Percentiles rank a stretch among this genome's conserved stretches.
phyloP scores from a whole-genome alignment of 2,797 vertebrate genomes.

The Pseudomugil tenellus region DNA sequence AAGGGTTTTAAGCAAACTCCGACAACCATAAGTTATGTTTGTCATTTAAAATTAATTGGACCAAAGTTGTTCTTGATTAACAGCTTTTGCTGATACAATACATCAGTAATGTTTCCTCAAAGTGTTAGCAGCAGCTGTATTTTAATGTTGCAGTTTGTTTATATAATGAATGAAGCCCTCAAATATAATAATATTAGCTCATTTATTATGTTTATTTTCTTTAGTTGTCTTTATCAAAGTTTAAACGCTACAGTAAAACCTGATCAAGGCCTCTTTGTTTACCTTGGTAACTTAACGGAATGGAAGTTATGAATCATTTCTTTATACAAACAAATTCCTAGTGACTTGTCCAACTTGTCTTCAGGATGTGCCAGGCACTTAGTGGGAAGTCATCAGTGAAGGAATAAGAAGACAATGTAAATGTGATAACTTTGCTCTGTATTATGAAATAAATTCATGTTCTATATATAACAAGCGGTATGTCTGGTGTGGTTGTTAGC shows the following conservation, averaged over 20 bases:
- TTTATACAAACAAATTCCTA: slow-evolving; percentile 18
- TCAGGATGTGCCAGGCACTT: not conserved
- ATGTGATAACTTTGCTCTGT: slow-evolving; percentile 3
- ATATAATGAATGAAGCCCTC: slow-evolving; percentile 16
- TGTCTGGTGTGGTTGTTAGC: too few species aligned
- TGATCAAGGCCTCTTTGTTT: slow-evolving; percentile 19
- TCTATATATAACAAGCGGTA: too few species aligned
- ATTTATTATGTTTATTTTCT: slow-evolving; percentile 29
- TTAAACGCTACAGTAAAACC: slow-evolving; percentile 8
- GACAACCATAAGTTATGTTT: slow-evolving; percentile 39
- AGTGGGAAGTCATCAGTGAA: not conserved
- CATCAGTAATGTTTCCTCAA: slow-evolving; percentile 23
- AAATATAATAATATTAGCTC: slow-evolving; percentile 20
- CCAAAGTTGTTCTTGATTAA: slow-evolving; percentile 29
- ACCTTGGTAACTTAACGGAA: slow-evolving; percentile 18
- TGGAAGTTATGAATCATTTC: slow-evolving; percentile 14
- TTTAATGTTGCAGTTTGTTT: not conserved
- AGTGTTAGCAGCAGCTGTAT: slow-evolving; percentile 20
- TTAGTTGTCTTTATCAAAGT: slow-evolving; percentile 1
- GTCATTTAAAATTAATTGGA: slow-evolving; percentile 23
- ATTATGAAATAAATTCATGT: slow-evolving; percentile 1
- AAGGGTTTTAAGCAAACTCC: slow-evolving; percentile 45
- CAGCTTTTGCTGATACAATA: not conserved
- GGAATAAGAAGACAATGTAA: not conserved
- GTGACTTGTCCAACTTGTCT: slow-evolving; percentile 3